A percentile compares a stretch with the other conserved stretches of the same genome.
Conservation (phyloP, 2,888 invertebrate species). For the Malthinus flaveolus region DNA sequence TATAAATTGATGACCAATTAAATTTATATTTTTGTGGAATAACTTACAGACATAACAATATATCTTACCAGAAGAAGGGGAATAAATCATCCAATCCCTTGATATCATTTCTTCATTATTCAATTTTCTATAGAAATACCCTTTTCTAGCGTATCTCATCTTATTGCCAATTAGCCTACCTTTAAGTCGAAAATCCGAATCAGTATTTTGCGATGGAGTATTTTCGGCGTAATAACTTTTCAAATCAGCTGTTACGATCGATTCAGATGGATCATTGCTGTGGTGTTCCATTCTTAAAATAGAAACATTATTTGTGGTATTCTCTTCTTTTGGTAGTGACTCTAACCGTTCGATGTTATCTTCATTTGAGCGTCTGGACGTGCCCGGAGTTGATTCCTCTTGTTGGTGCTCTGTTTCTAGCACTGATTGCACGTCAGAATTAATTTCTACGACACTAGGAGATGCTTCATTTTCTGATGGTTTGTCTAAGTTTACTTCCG, state of each 20-base stretch:
- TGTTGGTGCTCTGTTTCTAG: background rate
- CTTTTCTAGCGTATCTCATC: constrained; percentile 8
- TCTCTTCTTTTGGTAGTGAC: constrained; percentile 1
- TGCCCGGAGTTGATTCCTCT: background rate
- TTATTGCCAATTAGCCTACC: constrained; percentile 1
- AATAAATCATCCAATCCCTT: constrained; percentile 2
- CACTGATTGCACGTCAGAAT: too few species aligned
- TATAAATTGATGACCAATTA: background rate
- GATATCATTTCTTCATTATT: background rate
- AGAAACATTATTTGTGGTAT: background rate
- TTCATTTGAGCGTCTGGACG: background rate
- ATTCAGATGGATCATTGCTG: background rate
- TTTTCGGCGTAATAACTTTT: background rate
- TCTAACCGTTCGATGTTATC: too few species aligned
- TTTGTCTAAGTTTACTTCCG: too few species aligned
- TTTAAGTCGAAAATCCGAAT: background rate
- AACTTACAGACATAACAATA: background rate
- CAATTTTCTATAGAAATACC: constrained; percentile 5
- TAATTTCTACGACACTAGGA: too few species aligned
- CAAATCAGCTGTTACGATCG: background rate
- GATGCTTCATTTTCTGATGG: too few species aligned
- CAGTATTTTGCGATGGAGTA: background rate
- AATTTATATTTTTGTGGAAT: background rate
- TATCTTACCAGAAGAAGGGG: background rate
- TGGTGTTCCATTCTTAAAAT: too few species aligned